These are phyloP conservation scores for Petrocephalus zakoni DNA, from an alignment of 2,113 vertebrate genomes.

Conservation along the genomic window DNA sequence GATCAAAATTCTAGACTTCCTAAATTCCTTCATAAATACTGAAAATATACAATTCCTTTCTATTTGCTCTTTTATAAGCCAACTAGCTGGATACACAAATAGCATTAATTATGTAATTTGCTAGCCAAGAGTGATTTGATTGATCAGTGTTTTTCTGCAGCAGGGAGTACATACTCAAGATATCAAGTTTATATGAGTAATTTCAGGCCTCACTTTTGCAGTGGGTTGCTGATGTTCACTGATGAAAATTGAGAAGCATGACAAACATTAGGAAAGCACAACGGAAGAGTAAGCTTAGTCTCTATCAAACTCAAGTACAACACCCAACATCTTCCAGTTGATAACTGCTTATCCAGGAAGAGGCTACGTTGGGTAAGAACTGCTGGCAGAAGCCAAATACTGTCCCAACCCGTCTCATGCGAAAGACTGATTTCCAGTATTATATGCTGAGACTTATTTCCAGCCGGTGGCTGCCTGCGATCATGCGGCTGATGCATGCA, in stretches of 20 bases:
- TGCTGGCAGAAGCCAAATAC: neutral
- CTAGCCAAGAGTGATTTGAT: neutral
- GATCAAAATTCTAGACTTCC: neutral
- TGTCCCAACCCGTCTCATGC: neutral
- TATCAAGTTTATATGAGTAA: neutral
- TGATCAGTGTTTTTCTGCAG: neutral
- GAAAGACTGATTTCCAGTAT: neutral
- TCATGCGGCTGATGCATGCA: neutral
- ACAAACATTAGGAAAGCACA: neutral
- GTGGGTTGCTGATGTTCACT: neutral
- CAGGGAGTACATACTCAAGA: neutral
- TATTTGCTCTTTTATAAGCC: neutral
- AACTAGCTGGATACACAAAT: neutral
- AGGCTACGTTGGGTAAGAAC: neutral
- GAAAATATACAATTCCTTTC: neutral
- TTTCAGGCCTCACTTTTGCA: neutral
- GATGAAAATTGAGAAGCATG: neutral
- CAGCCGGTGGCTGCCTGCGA: neutral
- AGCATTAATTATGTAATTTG: neutral
- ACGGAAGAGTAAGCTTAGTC: neutral
- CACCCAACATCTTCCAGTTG: neutral
- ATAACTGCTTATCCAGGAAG: neutral
- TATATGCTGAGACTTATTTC: neutral
- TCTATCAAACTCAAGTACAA: neutral
- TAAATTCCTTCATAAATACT: neutral